Evolutionary conservation across 1,140 invertebrate species (phyloP).

Genomic region (Drosophila azteca): DNA sequence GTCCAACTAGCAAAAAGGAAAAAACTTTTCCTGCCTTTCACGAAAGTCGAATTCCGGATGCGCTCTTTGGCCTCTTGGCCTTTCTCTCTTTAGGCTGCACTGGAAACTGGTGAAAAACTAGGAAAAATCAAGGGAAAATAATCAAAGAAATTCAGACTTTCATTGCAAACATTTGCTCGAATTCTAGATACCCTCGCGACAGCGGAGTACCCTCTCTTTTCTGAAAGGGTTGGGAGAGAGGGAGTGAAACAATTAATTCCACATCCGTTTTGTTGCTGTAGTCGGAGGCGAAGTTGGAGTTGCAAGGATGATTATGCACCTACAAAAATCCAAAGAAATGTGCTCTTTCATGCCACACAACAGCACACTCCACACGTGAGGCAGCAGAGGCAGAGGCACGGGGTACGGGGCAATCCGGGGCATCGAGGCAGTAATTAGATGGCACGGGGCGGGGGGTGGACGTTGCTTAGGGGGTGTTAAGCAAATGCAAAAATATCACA

Average conservation of each 20-base stretch:
- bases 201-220: constrained; percentile 23
- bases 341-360: constrained; percentile 2
- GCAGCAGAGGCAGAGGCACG: neutral
- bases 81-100: too few relatives aligned
- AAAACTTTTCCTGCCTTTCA: neutral
- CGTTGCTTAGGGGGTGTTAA: too few relatives aligned
- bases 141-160: neutral
- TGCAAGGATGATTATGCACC: constrained; percentile 70
- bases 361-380: constrained; percentile 1
- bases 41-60: neutral
- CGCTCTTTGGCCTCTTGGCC: too few relatives aligned
- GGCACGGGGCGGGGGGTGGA: neutral
- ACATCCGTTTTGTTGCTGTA: constrained; percentile 55
- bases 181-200: neutral
- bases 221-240: too few relatives aligned
- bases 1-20: constrained; percentile 34
- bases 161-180: neutral
- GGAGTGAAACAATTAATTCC: constrained; percentile 70
- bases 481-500: too few relatives aligned
- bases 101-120: too few relatives aligned
- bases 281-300: too few relatives aligned
- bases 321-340: constrained; percentile 77
- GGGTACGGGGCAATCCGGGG: too few relatives aligned
- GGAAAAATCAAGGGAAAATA: neutral
- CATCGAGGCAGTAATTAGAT: constrained; percentile 31